These are phyloP conservation scores for Hypomecis atomaria DNA, from an alignment of 2,888 invertebrate genomes.

Conservation along the genomic window DNA sequence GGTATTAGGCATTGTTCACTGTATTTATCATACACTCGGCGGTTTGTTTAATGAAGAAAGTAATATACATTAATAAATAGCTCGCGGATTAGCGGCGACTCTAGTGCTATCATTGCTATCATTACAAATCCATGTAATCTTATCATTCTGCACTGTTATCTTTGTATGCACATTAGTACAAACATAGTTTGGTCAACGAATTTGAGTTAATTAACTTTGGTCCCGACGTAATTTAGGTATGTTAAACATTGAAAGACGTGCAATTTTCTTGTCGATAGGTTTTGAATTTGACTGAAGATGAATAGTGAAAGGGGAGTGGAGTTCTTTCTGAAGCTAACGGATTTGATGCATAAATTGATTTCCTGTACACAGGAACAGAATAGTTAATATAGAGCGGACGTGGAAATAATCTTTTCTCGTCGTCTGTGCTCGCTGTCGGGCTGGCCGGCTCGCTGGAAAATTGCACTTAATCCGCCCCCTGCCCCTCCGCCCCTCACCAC, in stretches of 20 bases:
- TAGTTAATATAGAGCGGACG: constrained; percentile 42
- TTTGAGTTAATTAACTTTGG: background rate
- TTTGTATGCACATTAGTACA: constrained; percentile 25
- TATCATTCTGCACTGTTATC: constrained; percentile 29
- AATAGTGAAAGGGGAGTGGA: constrained; percentile 4
- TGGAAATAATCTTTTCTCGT: constrained; percentile 52
- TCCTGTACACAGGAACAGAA: constrained; percentile 27
- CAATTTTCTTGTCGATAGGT: background rate
- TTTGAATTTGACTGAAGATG: constrained; percentile 5
- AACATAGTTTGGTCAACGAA: constrained; percentile 6
- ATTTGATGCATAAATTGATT: constrained; percentile 29
- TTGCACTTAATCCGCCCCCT: constrained; percentile 69
- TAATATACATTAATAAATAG: constrained; percentile 17
- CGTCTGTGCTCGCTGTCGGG: constrained; percentile 37
- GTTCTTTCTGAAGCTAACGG: constrained; percentile 12
- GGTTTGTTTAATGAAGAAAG: background rate
- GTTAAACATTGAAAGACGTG: too few species aligned
- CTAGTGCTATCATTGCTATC: constrained; percentile 19
- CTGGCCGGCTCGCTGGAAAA: constrained; percentile 65
- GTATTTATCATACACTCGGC: constrained; percentile 2
- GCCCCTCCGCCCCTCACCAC: constrained; percentile 44
- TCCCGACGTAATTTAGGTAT: too few species aligned
- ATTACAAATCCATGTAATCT: constrained; percentile 24
- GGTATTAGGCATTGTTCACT: background rate
- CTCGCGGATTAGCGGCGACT: constrained; percentile 9